Percentiles rank a stretch among this genome's conserved stretches.
Evolutionary conservation across 2,797 vertebrate species (phyloP).

Genomic region (Leptodactylus fallax): DNA sequence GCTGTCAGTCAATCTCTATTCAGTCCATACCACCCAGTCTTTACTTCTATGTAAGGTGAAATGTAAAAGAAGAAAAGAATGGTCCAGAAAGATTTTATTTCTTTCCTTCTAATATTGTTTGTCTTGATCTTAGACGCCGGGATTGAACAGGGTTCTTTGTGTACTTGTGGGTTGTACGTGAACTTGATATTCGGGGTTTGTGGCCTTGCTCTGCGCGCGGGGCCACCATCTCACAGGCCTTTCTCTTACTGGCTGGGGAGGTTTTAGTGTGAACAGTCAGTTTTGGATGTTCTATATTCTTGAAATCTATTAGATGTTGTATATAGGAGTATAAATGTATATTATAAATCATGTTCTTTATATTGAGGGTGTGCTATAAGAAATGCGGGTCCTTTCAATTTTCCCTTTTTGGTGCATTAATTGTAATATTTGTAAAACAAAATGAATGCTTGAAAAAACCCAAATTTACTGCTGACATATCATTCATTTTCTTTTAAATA

Average conservation of each 20-base stretch:
- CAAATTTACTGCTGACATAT: conserved; percentile 78
- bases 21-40: conserved; percentile 39
- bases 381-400: conserved; percentile 25
- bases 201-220: conserved; percentile 10
- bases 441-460: conserved; percentile 73
- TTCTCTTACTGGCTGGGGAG: conserved; percentile 2
- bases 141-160: conserved; percentile 20
- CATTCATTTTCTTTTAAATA: conserved; percentile 75
- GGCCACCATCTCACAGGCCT: conserved; percentile 46
- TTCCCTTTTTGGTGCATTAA: conserved; percentile 69
- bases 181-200: conserved; percentile 35
- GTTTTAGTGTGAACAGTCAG: conserved; percentile 30
- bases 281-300: conserved; percentile 42
- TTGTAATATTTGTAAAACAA: conserved; percentile 78
- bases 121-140: conserved; percentile 15
- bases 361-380: conserved; percentile 63
- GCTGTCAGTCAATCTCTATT: conserved; percentile 30
- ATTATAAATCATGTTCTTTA: conserved; percentile 6
- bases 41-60: conserved; percentile 31
- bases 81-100: conserved; percentile 17
- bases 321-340: conserved; percentile 25
- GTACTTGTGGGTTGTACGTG: conserved; percentile 41
- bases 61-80: conserved; percentile 17
- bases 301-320: conserved; percentile 34
- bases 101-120: conserved; percentile 30